Conservation (phyloP, 2,888 invertebrate species). For the Philhelius pedissequus region DNA sequence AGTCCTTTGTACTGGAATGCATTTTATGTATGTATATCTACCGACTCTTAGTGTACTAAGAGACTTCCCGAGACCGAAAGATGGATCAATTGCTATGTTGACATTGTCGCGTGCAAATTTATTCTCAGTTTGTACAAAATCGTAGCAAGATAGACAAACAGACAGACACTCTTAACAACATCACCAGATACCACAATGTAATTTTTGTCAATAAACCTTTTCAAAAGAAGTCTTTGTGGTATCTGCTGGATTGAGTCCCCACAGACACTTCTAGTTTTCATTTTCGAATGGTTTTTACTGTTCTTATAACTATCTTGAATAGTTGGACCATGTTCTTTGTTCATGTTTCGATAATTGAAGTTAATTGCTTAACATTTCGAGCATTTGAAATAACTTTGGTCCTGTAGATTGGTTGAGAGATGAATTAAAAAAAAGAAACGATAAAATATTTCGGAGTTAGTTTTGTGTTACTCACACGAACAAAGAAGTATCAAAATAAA, state of each 20-base stretch:
- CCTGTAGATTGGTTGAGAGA: background rate
- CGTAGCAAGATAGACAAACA: background rate
- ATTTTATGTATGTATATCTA: background rate
- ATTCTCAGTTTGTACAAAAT: conserved; percentile 20
- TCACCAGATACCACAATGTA: background rate
- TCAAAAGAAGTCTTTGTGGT: background rate
- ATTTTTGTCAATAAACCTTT: conserved; percentile 30
- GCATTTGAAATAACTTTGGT: background rate
- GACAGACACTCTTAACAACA: background rate
- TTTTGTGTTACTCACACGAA: too few species aligned
- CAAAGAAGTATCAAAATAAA: too few species aligned
- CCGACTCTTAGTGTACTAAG: background rate
- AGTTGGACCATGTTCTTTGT: background rate
- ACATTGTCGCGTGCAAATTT: conserved; percentile 35
- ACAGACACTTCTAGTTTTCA: background rate
- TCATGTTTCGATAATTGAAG: conserved; percentile 34
- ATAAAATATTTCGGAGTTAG: too few species aligned
- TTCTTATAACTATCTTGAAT: background rate
- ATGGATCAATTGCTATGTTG: conserved; percentile 47
- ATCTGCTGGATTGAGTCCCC: background rate
- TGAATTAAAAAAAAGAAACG: background rate
- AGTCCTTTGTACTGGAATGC: background rate
- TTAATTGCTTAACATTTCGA: conserved; percentile 33
- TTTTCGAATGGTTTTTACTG: background rate
- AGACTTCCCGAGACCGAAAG: conserved; percentile 3